A percentile compares a stretch with the other conserved stretches of the same genome.
phyloP scores from a whole-genome alignment of 2,797 vertebrate species.

The Lagodon rhomboides region DNA sequence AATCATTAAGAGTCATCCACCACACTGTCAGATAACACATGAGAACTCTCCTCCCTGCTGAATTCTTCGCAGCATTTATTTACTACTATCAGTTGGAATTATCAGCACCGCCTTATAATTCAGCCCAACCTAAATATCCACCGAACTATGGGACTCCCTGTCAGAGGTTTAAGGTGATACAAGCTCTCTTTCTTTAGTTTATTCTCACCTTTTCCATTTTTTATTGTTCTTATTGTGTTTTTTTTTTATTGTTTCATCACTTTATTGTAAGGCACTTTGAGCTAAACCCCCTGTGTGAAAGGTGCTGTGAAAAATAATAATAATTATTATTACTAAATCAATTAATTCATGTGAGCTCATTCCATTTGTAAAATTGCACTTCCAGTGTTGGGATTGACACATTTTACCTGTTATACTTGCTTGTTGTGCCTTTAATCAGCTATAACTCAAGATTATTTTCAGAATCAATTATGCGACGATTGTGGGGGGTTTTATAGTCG shows the following conservation, averaged over 20 bases:
- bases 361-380: background rate
- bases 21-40: background rate
- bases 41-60: background rate
- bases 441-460: background rate
- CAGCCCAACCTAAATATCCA: no score
- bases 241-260: no score
- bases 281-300: no score
- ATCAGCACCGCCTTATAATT: background rate
- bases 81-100: background rate
- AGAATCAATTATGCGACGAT: background rate
- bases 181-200: no score
- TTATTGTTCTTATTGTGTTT: no score
- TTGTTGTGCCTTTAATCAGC: background rate
- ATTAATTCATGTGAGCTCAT: background rate
- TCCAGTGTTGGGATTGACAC: background rate
- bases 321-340: background rate
- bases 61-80: background rate
- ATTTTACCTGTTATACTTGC: background rate
- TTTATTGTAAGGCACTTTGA: no score
- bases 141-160: no score
- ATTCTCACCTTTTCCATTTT: no score
- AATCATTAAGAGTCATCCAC: constrained; percentile 17
- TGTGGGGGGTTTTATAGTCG: background rate
- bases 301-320: no score
- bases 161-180: no score